These are phyloP conservation scores for Psittacara wagleri DNA, from an alignment of 2,113 vertebrate species.

Conservation along the genomic window DNA sequence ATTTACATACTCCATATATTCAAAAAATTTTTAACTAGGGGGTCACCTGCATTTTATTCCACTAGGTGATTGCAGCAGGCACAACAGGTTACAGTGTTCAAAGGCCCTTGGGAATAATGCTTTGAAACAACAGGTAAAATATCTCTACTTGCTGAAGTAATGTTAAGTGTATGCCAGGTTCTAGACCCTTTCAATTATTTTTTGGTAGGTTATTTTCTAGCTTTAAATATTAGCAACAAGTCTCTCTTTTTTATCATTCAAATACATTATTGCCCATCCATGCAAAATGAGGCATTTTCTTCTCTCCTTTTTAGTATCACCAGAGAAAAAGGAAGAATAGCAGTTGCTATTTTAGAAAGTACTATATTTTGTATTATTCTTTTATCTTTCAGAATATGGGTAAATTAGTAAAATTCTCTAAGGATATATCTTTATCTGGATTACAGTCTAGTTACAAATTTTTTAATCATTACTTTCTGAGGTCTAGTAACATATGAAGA, in stretches of 20 bases:
- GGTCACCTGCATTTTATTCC: neutral
- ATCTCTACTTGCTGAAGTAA: neutral
- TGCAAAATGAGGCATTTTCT: rapidly evolving
- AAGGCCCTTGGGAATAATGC: neutral
- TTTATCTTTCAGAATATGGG: neutral
- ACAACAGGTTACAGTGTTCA: neutral
- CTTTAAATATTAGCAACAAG: neutral
- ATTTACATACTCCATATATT: neutral
- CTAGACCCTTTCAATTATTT: neutral
- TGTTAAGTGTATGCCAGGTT: neutral
- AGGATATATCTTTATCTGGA: neutral
- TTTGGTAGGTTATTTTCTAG: neutral
- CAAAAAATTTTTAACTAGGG: neutral
- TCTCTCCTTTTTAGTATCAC: neutral
- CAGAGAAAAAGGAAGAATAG: neutral
- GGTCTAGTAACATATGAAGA: neutral
- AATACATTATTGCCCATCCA: rapidly evolving
- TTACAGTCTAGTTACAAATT: neutral
- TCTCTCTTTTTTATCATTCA: neutral
- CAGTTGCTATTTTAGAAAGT: neutral
- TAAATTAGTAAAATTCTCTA: neutral
- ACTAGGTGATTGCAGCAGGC: neutral
- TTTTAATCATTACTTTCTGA: neutral
- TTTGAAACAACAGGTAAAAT: neutral
- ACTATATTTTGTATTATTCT: neutral